Evolutionary conservation across 2,888 invertebrate genomes (phyloP).

Genomic region (Erynnis tages): DNA sequence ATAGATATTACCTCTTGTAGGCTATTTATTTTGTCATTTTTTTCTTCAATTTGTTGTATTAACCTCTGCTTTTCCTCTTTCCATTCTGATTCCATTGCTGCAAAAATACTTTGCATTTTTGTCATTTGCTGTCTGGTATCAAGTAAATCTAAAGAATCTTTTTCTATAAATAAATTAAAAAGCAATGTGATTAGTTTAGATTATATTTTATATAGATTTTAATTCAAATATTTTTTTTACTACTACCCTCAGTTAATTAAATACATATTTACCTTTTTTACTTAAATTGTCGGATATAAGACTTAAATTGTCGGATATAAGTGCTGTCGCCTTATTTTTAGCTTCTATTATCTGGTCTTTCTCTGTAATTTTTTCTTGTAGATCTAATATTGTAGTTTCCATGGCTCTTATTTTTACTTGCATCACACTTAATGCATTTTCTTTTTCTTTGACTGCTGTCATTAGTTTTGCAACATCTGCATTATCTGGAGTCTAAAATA

Average conservation of each 20-base stretch:
- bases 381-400: conserved; percentile 89
- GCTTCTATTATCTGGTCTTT: conserved; percentile 92
- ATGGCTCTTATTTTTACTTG: conserved; percentile 81
- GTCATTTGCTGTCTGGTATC: conserved; percentile 91
- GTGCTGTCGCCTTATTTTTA: conserved; percentile 88
- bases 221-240: no score
- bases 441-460: conserved; percentile 83
- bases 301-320: conserved; percentile 87
- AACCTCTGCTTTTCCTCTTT: conserved; percentile 84
- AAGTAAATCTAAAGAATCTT: conserved; percentile 85
- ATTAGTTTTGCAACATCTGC: conserved; percentile 77
- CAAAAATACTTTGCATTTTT: conserved; percentile 89
- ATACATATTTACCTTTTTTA: conserved; percentile 79
- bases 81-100: conserved; percentile 85
- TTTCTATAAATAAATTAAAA: conserved; percentile 64
- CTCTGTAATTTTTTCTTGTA: conserved; percentile 90
- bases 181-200: conserved; percentile 1
- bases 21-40: conserved; percentile 77
- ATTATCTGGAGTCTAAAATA: conserved; percentile 43
- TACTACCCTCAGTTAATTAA: no score
- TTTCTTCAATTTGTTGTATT: conserved; percentile 76
- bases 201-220: no score
- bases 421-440: conserved; percentile 63
- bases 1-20: conserved; percentile 81
- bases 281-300: no score